phyloP scores from a whole-genome alignment of 2,113 vertebrate genomes.

The Dunckerocampus dactyliophorus region DNA sequence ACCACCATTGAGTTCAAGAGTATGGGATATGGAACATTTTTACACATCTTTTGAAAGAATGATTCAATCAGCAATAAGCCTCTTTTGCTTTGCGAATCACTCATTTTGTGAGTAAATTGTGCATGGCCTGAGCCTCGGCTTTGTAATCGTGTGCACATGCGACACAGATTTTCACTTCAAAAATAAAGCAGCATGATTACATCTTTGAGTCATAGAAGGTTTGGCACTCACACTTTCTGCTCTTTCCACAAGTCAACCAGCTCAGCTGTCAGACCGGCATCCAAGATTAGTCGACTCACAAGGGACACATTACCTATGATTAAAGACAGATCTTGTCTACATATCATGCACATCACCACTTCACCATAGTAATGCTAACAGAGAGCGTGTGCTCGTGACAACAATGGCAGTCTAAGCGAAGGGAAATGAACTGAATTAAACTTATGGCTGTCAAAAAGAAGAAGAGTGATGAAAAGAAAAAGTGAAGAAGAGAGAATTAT shows the following conservation, averaged over 20 bases:
- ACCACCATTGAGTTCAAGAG: background rate
- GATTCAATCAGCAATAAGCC: slow-evolving; percentile 26
- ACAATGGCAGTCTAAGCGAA: background rate
- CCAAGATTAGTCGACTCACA: slow-evolving; percentile 85
- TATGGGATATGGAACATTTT: background rate
- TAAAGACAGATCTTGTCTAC: slow-evolving; percentile 30
- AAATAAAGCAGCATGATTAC: background rate
- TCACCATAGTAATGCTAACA: background rate
- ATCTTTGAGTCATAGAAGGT: background rate
- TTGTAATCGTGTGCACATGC: slow-evolving; percentile 4
- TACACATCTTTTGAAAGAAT: background rate
- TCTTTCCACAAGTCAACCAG: slow-evolving; percentile 88
- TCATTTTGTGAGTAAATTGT: no score
- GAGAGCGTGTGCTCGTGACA: slow-evolving; percentile 8
- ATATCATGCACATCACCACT: slow-evolving; percentile 7
- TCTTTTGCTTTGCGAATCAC: slow-evolving; percentile 17
- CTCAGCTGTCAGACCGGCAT: slow-evolving; percentile 89
- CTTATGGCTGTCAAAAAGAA: no score
- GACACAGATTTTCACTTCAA: slow-evolving; percentile 6
- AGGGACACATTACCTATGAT: slow-evolving; percentile 84
- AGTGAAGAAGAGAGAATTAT: no score
- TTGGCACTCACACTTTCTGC: slow-evolving; percentile 79
- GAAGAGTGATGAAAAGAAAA: no score
- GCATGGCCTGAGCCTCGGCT: no score
- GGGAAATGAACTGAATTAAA: no score